These are phyloP conservation scores for Centropus bengalensis DNA, from an alignment of 2,113 vertebrate genomes.

Conservation along the genomic window DNA sequence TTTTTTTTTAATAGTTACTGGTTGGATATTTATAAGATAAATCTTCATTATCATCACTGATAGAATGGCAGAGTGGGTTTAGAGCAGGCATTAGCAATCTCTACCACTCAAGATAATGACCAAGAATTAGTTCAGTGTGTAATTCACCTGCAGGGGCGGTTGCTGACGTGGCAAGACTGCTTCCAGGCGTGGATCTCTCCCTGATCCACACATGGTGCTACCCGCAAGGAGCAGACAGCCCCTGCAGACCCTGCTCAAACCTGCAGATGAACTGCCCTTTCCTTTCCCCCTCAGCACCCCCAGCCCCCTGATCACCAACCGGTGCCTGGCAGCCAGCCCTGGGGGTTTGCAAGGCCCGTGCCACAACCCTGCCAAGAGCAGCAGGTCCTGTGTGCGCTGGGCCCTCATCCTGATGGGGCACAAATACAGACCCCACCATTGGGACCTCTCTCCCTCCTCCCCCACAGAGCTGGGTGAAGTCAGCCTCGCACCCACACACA, in stretches of 20 bases:
- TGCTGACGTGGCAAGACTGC: rapidly evolving
- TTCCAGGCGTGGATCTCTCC: rapidly evolving
- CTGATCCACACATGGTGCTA: rapidly evolving
- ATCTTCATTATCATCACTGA: neutral
- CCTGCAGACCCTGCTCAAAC: too few relatives aligned
- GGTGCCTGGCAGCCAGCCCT: neutral
- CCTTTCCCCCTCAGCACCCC: neutral
- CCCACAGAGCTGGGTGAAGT: too few relatives aligned
- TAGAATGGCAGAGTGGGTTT: neutral
- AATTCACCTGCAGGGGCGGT: neutral
- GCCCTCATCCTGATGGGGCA: neutral
- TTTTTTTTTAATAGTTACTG: rapidly evolving
- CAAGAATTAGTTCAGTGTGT: neutral
- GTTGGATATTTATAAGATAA: neutral
- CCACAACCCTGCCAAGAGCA: rapidly evolving
- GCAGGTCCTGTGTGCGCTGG: neutral
- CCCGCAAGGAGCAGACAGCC: neutral
- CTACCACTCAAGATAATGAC: rapidly evolving
- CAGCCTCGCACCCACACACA: rapidly evolving
- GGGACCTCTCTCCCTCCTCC: too few relatives aligned
- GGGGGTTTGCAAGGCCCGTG: rapidly evolving
- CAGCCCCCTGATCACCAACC: rapidly evolving
- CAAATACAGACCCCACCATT: rapidly evolving
- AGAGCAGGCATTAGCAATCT: neutral
- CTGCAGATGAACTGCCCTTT: neutral